These are phyloP conservation scores for Myiozetetes cayanensis DNA, from an alignment of 2,113 vertebrate species.

Conservation along the genomic window DNA sequence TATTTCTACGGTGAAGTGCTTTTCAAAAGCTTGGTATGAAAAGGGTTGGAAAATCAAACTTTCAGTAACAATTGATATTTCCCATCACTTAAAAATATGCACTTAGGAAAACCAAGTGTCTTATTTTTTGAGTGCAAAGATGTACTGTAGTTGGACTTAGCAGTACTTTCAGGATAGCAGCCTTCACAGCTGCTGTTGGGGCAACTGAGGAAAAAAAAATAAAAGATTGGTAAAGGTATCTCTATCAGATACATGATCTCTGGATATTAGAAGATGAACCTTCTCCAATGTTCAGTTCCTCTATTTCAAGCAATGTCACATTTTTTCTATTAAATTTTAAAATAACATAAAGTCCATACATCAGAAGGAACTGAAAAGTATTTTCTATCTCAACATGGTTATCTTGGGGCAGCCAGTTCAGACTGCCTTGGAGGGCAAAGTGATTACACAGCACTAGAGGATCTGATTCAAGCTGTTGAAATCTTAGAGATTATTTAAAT, in stretches of 20 bases:
- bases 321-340: not conserved
- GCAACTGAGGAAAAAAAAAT: not conserved
- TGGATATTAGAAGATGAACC: not conserved
- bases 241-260: not conserved
- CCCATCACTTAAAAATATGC: not conserved
- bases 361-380: not conserved
- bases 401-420: not conserved
- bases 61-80: slow-evolving; percentile 1
- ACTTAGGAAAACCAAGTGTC: not conserved
- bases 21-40: not conserved
- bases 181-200: not conserved
- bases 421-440: not conserved
- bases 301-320: not conserved
- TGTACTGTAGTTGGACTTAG: not conserved
- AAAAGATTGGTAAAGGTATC: not conserved
- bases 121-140: not conserved
- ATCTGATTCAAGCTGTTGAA: not conserved
- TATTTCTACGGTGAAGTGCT: not conserved
- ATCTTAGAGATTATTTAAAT: not conserved
- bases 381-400: not conserved
- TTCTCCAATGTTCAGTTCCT: not conserved
- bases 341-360: not conserved
- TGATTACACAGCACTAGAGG: not conserved
- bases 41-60: not conserved
- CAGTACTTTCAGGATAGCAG: not conserved